Conservation (phyloP, 2,113 vertebrate species). For the Dicentrarchus labrax region DNA sequence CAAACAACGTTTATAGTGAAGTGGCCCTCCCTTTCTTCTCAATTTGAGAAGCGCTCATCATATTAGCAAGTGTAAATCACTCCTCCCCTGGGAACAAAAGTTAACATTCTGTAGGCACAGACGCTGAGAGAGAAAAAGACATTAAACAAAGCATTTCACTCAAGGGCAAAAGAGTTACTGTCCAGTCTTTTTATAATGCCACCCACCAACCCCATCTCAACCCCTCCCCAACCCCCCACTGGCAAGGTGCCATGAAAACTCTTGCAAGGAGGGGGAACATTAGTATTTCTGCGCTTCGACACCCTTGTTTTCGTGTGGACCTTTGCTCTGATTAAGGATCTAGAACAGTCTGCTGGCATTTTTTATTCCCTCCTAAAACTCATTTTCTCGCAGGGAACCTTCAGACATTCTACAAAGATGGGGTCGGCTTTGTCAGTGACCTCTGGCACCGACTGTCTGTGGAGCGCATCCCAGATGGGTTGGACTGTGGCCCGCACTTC, state of each 20-base stretch:
- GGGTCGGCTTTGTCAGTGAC: constrained; percentile 79
- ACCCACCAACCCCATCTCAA: background rate
- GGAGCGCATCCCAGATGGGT: constrained; percentile 82
- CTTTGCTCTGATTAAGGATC: constrained; percentile 80
- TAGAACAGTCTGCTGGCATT: constrained; percentile 65
- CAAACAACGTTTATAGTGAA: constrained; percentile 60
- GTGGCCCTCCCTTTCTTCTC: constrained; percentile 52
- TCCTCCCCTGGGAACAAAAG: constrained; percentile 24
- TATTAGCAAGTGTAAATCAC: constrained; percentile 50
- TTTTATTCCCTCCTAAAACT: constrained; percentile 75
- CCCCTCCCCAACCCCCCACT: constrained; percentile 12
- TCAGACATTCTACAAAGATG: constrained; percentile 80
- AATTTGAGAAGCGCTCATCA: constrained; percentile 57
- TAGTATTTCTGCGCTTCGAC: constrained; percentile 70
- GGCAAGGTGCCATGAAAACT: constrained; percentile 61
- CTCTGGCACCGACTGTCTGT: constrained; percentile 79
- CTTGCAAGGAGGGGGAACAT: constrained; percentile 59
- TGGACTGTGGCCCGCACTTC: constrained; percentile 73
- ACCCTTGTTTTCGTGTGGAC: constrained; percentile 78
- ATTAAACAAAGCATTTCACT: constrained; percentile 51
- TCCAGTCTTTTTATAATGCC: constrained; percentile 58
- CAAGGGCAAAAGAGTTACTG: constrained; percentile 74
- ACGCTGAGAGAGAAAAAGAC: constrained; percentile 29
- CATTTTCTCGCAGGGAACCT: constrained; percentile 76
- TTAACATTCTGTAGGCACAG: constrained; percentile 52